Percentiles rank a stretch among this genome's conserved stretches.
Evolutionary conservation across 30 jellyfish, hydroid and myxozoan species (phyloP).

Genomic region (Nemopilema nomurai): DNA sequence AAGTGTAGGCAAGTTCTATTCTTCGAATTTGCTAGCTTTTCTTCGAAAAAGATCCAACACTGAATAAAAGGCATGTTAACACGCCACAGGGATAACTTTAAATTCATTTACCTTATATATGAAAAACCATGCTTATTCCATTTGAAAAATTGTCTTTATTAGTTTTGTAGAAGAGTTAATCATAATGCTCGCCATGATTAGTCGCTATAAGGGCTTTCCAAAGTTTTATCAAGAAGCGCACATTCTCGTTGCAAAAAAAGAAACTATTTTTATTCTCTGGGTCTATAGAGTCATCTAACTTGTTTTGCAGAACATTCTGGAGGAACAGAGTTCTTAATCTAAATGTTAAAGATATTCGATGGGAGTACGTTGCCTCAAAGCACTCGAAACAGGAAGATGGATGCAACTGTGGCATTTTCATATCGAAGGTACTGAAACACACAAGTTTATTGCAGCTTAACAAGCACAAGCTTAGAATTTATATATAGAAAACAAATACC

Average conservation of each 20-base stretch:
- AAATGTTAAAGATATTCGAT: neutral
- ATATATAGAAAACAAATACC: neutral
- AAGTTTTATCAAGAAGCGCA: neutral
- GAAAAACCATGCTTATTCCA: neutral
- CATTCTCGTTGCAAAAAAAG: neutral
- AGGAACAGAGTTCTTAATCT: neutral
- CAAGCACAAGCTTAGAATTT: neutral
- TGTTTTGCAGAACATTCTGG: constrained; percentile 5
- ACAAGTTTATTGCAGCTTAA: neutral
- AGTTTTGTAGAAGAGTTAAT: neutral
- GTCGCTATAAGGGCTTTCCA: neutral
- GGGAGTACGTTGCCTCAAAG: neutral
- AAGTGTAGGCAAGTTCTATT: no score
- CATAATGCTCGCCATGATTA: neutral
- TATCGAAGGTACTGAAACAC: neutral
- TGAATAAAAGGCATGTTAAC: no score
- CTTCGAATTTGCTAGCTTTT: no score
- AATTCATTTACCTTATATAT: neutral
- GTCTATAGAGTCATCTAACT: neutral
- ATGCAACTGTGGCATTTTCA: constrained; percentile 12
- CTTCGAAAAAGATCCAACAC: no score
- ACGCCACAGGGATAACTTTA: neutral
- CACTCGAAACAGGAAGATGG: constrained; percentile 7
- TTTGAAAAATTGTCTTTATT: neutral
- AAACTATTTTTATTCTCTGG: neutral